Evolutionary conservation across 1,140 invertebrate species (phyloP).

Genomic region (Pteromalus puparum): DNA sequence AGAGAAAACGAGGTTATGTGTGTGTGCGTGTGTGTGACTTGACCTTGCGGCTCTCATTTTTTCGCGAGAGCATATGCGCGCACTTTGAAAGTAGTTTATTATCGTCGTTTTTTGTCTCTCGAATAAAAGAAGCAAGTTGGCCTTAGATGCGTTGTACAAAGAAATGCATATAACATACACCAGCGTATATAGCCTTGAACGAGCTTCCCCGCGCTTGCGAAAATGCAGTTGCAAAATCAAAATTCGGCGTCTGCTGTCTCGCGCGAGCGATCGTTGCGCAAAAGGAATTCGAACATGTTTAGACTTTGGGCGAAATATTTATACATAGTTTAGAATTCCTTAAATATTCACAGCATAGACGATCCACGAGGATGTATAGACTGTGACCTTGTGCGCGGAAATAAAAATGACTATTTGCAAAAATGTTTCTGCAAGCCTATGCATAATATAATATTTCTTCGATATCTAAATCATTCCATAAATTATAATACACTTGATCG

Average conservation of each 20-base stretch:
- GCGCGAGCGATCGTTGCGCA: background rate
- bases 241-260: background rate
- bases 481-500: background rate
- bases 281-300: background rate
- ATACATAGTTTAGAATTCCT: background rate
- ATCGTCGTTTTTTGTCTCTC: background rate
- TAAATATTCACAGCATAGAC: background rate
- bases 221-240: background rate
- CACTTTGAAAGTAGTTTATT: background rate
- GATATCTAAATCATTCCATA: too few species aligned
- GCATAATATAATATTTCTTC: too few species aligned
- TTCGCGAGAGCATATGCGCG: background rate
- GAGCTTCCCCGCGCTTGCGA: background rate
- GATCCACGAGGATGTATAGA: background rate
- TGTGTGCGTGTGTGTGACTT: too few species aligned
- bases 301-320: background rate
- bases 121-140: background rate
- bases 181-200: background rate
- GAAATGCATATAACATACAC: too few species aligned
- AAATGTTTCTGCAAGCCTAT: background rate
- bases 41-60: background rate
- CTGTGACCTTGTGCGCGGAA: conserved; percentile 22
- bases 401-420: background rate
- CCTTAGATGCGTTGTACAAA: background rate
- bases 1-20: background rate